Percentiles rank a stretch among this genome's conserved stretches.
These are phyloP conservation scores for Aplochiton taeniatus DNA, from an alignment of 2,797 vertebrate genomes.

Conservation along the genomic window DNA sequence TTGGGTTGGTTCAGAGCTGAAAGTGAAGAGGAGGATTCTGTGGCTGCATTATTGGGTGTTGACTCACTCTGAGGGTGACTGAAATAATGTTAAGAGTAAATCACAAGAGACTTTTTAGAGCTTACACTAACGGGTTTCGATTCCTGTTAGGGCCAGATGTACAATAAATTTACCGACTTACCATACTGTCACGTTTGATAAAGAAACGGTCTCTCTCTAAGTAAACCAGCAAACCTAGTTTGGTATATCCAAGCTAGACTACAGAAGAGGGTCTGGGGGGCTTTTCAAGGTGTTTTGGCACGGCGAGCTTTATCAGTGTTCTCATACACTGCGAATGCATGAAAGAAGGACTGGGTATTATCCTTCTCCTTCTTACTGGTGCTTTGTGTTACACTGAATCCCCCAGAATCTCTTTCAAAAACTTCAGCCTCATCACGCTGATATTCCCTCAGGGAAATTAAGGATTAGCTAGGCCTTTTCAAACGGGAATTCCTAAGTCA, in stretches of 20 bases:
- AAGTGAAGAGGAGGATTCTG: too few relatives aligned
- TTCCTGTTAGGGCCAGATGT: too few relatives aligned
- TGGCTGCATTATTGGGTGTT: too few relatives aligned
- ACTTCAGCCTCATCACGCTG: constrained; percentile 58
- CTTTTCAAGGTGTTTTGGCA: constrained; percentile 22
- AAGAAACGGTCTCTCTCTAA: too few relatives aligned
- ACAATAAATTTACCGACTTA: too few relatives aligned
- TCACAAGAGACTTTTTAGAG: too few relatives aligned
- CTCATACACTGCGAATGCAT: constrained; percentile 16
- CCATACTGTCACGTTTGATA: too few relatives aligned
- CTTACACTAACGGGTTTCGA: too few relatives aligned
- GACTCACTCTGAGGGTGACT: too few relatives aligned
- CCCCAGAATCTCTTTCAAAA: constrained; percentile 63
- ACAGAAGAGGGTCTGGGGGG: not conserved
- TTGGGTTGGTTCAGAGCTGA: too few relatives aligned
- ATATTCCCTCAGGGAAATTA: constrained; percentile 78
- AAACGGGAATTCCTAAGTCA: constrained; percentile 63
- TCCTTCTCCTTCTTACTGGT: constrained; percentile 28
- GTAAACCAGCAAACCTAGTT: too few relatives aligned
- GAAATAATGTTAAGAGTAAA: too few relatives aligned
- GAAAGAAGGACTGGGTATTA: constrained; percentile 35
- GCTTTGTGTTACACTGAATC: constrained; percentile 58
- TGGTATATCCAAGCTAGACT: not conserved
- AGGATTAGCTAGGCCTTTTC: constrained; percentile 74
- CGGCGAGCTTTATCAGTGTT: constrained; percentile 36